Base-by-base conservation (phyloP, 2,113 vertebrate genomes). In the Saiga tatarica region DNA sequence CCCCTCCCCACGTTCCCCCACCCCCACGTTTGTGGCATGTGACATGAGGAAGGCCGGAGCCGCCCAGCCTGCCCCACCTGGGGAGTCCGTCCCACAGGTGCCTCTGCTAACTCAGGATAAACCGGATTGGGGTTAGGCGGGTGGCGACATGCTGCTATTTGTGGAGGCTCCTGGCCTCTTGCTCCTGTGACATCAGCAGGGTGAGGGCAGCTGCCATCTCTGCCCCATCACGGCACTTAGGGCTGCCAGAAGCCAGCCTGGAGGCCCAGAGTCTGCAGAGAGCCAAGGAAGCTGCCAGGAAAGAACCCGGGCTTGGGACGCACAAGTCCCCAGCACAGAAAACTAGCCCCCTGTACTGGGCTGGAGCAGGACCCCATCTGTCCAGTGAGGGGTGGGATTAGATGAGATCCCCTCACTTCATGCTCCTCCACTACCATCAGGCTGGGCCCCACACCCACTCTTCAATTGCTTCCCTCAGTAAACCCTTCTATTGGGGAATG, bases 51-150 rank as follows among this genome's bases (percentile, higher is more conserved):
- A 95, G 95, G 78, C 50, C 25, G 0, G 74, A 59, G 60, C 74
- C 64, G 67, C 94, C 89, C 33, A 45, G 52, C 78, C 30, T 0
- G 59, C 92, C 91, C 94, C 9, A 0, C 93, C 92, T 60, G 88
- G 82, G 88, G 83, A 95, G 95, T n/a, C 4, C 74, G 25, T 45
- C 84, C 93, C 96, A 53, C 42, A 5, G 89, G 53, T 33, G 64
- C 84, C 36, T 94, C 91, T 97, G 97, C 95, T 53, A 98, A 95
- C 89, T 96, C 98, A 97, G 97, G 98, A 98, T 76, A 97, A 97
- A 97, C 96, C 81, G 55, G 97, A 95, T 86, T 67, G 89, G 91
- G 97, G 87, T 86, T 81, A 67, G 93, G 95, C 81, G 5, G 52
- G 95, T 88, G 89, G 94, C 6, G 12, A 97, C 97, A 89, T 26